Evolutionary conservation across 2,888 invertebrate genomes (phyloP), one percentile per base, ranked within the genome.

Genomic region (Cataglyphis rosenhaueri): DNA sequence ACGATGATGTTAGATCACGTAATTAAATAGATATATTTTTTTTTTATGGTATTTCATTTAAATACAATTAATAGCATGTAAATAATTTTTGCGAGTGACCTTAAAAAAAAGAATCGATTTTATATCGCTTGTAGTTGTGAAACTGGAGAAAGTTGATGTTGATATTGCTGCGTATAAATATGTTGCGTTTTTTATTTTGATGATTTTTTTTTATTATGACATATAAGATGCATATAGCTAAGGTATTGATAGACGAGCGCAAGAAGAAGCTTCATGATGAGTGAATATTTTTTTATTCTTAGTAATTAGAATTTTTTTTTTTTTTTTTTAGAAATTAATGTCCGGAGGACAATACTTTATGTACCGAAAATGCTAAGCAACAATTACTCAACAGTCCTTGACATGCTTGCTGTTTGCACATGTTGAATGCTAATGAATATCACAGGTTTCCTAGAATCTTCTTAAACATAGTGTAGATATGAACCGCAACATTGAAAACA

Each of bases 351-450:
- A 55, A 6, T 15, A 21, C 62, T 59, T n/a, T 44, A 10, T 38
- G n/a, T 5, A 38, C 35, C 62, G 57, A 82, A 79, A 85, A 83
- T 55, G 15, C 48, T 70, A 65, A 87, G 85, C 81, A 90, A 88
- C 83, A 88, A 90, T 90, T 86, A 84, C 83, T 74, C 82, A 52
- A 8, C 8, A 52, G 48, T n/a, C 48, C 48, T 52, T 52, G 48
- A 52, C 48, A 52, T 52, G 48, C 48, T 52, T 52, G n/a, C 48
- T 48, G 3, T 52, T 52, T 8, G n/a, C n/a, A n/a, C 48, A 3
- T 52, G 52, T n/a, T 52, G 52, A 52, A 52, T 52, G 52, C 52
- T 52, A 52, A 52, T 52, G 52, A 52, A 52, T 52, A 52, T 52
- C n/a, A n/a, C 1, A 1, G 52, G 52, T 52, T 52, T 52, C 8